These are phyloP conservation scores for Novumbra hubbsi DNA, from an alignment of 2,797 vertebrate species.

Conservation along the genomic window DNA sequence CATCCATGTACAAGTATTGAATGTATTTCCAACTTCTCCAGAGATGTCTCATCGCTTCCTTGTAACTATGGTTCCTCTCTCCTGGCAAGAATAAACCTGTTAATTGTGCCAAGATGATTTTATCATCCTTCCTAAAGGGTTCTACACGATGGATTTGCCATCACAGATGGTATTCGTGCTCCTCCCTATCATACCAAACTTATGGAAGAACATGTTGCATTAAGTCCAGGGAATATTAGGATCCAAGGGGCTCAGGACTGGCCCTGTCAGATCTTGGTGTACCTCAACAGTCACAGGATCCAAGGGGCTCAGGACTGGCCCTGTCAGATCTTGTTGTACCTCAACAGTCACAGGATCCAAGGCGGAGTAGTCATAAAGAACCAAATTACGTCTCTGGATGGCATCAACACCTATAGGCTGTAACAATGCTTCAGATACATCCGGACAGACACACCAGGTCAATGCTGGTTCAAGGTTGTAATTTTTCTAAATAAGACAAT, in stretches of 20 bases:
- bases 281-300: background rate
- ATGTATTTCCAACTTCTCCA: too few species aligned
- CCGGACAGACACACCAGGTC: background rate
- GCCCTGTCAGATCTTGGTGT: background rate
- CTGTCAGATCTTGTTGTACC: background rate
- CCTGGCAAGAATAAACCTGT: too few species aligned
- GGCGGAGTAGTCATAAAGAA: too few species aligned
- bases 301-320: background rate
- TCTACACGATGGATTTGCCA: too few species aligned
- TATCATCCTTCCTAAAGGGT: too few species aligned
- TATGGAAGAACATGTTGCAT: background rate
- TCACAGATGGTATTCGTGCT: background rate
- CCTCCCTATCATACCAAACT: background rate
- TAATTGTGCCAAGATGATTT: too few species aligned
- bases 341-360: too few species aligned
- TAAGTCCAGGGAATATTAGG: background rate
- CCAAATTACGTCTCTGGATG: too few species aligned
- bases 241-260: background rate
- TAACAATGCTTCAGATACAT: background rate
- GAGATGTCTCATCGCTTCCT: too few species aligned
- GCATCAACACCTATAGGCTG: background rate
- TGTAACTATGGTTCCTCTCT: too few species aligned
- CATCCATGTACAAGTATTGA: too few species aligned
- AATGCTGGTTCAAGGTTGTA: conserved; percentile 9
- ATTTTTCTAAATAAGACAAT: background rate